Base-by-base conservation (phyloP, 92 coral and sea anemone species). In the Siderastrea siderea region DNA sequence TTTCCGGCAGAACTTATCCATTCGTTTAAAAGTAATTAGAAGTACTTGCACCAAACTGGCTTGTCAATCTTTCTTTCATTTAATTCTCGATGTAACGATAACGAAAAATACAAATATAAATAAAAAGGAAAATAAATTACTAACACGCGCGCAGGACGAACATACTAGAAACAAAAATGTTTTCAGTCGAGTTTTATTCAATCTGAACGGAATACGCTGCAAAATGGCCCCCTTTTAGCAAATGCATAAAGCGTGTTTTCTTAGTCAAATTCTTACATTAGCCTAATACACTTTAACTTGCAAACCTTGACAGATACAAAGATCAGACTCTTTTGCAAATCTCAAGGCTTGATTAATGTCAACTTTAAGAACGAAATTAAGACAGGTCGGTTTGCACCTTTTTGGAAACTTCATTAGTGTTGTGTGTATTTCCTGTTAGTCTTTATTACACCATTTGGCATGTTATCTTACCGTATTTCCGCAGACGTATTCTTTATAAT, bases 381-480 rank as follows among this genome's bases (percentile, higher is more conserved):
- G 83, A 87, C 90, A 87, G 60, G 79, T 80, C n/a, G 86, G 80
- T 79, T 87, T 80, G 17, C 71, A 59, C 74, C 79, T 77, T 73
- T 88, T 71, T 91, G 91, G 80, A 93, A 91, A 54, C 91, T 93
- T 95, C 98, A 93, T 95, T 93, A 90, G 75, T 55, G 12, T 14
- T 88, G 89, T 88, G 93, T 93, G 16, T 82, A 86, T 93, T 88
- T 95, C 96, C 96, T 95, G 98, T 95, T 93, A 85, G 88, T 58
- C 87, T 91, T 88, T 93, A 93, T 95, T 95, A 88, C 94, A 79
- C 91, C 77, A 74, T 88, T 78, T 91, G 93, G 87, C 90, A 87
- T 84, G 96, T 93, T 95, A 95, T 95, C 98, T 68, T 55, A 72
- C 67, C 61, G 55, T 88, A 93, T 91, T 93, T 95, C 98, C 98